Evolutionary conservation across 1,140 invertebrate genomes (phyloP), one percentile per base, ranked within the genome.

Genomic region (Trigoniulus corallinus): DNA sequence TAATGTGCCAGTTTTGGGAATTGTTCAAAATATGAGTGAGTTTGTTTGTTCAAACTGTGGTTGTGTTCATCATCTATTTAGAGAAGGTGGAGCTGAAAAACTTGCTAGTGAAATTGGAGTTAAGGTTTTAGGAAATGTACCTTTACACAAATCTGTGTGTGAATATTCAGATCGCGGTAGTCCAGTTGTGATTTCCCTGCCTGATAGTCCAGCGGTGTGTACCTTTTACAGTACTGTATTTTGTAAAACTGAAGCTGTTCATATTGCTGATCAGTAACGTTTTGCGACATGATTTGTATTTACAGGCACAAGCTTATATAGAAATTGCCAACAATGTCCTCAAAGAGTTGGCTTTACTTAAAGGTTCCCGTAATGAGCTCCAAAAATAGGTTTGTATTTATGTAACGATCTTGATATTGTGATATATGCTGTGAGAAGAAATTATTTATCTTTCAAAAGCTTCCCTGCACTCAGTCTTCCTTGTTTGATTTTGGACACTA

Each of bases 11-110:
- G 72, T 91, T 41, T 69, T 84, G 46, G 88, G 87, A 15, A 66
- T 89, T 51, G 78, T 89, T 1, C 78, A 88, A 60, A 93, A 92
- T 65, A 93, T 93, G 88, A 78, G 74, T 1, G 72, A 72, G 52
- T 71, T 80, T 3, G 70, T 72, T 42, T 91, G 87, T 66, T 68
- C 75, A 0, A 77, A 79, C 27, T 91, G 87, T 62, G 70, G 58
- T 1, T 42, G 55, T 53, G 47, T 52, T 51, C 45, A 57, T 51
- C 51, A 62, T 54, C 62, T 63, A 45, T 66, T 65, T 55, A 59
- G 59, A 37, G 13, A 53, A 41, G 53, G 53, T 47, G 59, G 58
- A 21, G 61, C 57, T 20, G 7, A 54, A 43, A 55, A 48, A 26
- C 44, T 66, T 15, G 57, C 59, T 12, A 43, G 54, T 45, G 62